Evolutionary conservation across 2,888 invertebrate species (phyloP), one percentile per base, ranked within the genome.

Genomic region (Crioceris asparagi): DNA sequence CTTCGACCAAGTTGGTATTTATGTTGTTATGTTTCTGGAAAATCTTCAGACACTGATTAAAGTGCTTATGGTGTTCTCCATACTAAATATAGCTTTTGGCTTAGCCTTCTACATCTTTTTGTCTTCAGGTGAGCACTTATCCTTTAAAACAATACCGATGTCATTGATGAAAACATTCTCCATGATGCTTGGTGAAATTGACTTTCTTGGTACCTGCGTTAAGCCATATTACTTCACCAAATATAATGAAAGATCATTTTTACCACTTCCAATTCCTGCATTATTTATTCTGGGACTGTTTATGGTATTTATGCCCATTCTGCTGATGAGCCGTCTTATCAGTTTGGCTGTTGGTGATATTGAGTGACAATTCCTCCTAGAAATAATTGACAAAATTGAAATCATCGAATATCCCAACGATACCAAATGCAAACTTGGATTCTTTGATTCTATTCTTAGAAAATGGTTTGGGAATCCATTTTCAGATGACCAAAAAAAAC

Each of bases 261-360:
- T 87, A 16, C 83, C 81, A 10, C 83, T 80, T 55, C 82, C 84
- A 4, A 64, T 77, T 35, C 75, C 85, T 2, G 81, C 85, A 0
- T 83, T 86, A 57, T 60, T 84, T 29, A 79, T 91, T 41, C 73
- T 92, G 7, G 75, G 79, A 8, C 59, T 86, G 10, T 92, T 92
- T 58, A 86, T 91, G 78, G 79, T 92, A 3, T 68, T 92, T 21
- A 91, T 92, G 87, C 91, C 91, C 2, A 90, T 92, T 56, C 69
- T 92, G 11, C 68, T 92, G 51, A 90, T 92, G 86, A 92, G 92
- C 60, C 68, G 92, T 35, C 79, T 92, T 43, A 90, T 91, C 56
- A 91, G 85, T 80, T 75, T 92, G 71, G 92, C 92, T 29, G 91
- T 92, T 41, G 92, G 91, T 1, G 92, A 92, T 54, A 92, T 92